Percentiles rank a stretch among this genome's conserved stretches.
Conservation (phyloP, 2,113 vertebrate species). For the Balaenoptera acutorostrata region DNA sequence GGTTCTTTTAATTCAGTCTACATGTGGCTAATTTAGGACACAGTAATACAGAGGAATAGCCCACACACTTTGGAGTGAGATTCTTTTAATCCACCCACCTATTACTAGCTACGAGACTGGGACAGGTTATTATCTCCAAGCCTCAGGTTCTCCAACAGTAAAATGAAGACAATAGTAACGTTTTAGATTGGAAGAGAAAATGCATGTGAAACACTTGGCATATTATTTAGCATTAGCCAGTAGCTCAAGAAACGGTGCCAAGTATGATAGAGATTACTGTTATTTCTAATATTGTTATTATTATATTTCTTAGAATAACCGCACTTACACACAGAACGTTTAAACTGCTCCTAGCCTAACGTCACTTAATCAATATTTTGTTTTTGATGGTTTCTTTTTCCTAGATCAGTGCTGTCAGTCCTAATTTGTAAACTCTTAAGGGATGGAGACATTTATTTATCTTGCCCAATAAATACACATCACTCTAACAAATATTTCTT, state of each 20-base stretch:
- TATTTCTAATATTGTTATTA: not conserved
- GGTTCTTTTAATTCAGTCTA: not conserved
- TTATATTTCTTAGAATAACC: not conserved
- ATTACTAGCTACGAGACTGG: not conserved
- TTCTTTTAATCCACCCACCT: not conserved
- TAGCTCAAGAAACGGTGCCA: not conserved
- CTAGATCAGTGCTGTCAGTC: not conserved
- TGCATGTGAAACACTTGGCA: not conserved
- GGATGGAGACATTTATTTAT: not conserved
- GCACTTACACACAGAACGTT: not conserved
- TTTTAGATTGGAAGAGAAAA: not conserved
- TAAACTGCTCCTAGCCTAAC: not conserved
- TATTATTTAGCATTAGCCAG: not conserved
- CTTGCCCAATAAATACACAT: not conserved
- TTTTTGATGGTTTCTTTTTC: not conserved
- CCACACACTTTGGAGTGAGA: not conserved
- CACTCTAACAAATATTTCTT: slow-evolving; percentile 27
- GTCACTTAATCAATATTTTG: not conserved
- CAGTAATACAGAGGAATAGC: not conserved
- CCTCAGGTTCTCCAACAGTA: not conserved
- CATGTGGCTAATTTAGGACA: not conserved
- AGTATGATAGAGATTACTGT: too few species aligned
- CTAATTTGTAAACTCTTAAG: not conserved
- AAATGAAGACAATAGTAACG: not conserved
- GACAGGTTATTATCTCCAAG: not conserved